These are phyloP conservation scores for Heliconius himera DNA, from an alignment of 1,140 invertebrate species.

Conservation along the genomic window DNA sequence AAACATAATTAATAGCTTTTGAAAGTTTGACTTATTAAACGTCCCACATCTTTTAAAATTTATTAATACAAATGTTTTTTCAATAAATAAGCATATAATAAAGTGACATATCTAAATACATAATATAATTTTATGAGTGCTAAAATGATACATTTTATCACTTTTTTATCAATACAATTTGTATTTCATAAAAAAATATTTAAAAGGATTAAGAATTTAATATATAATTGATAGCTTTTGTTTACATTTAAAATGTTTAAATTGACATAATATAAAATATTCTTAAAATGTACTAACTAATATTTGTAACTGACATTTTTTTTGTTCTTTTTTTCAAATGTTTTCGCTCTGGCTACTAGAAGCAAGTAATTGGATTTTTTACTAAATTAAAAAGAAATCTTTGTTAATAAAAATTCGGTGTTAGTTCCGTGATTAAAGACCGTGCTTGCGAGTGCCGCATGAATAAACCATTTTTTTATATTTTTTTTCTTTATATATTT, in stretches of 20 bases:
- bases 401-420: slow-evolving; percentile 43
- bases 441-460: slow-evolving; percentile 73
- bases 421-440: slow-evolving; percentile 59
- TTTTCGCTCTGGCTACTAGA: slow-evolving; percentile 81
- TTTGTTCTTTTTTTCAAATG: slow-evolving; percentile 61
- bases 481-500: slow-evolving; percentile 33
- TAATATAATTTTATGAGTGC: not conserved
- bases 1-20: not conserved
- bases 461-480: slow-evolving; percentile 51
- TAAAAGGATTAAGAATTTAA: too few relatives aligned
- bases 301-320: slow-evolving; percentile 48
- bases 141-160: not conserved
- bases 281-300: slow-evolving; percentile 48
- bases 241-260: not conserved
- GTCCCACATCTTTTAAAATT: not conserved
- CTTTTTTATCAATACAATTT: not conserved
- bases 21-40: not conserved
- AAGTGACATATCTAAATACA: not conserved
- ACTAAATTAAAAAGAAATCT: slow-evolving; percentile 22
- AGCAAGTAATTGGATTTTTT: slow-evolving; percentile 75
- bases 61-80: not conserved
- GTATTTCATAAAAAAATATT: too few relatives aligned
- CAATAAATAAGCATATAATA: not conserved
- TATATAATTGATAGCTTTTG: not conserved
- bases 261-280: not conserved